Evolutionary conservation across 2,888 invertebrate species (phyloP).

Genomic region (Atherix ibis): DNA sequence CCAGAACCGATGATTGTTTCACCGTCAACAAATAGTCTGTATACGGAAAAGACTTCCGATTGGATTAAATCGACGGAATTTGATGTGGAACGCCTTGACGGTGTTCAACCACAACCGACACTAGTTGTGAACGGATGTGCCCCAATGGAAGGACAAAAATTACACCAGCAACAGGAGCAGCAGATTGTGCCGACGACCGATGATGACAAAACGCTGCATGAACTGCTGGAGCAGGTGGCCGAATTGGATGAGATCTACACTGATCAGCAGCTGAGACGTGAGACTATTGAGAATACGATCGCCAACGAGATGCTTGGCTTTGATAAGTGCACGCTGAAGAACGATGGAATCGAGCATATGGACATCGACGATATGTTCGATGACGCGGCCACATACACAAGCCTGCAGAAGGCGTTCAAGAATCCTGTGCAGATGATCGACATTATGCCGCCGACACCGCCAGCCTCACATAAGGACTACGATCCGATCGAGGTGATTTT

Average conservation of each 20-base stretch:
- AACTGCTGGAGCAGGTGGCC: conserved; percentile 59
- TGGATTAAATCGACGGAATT: conserved; percentile 31
- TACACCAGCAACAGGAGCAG: too few relatives aligned
- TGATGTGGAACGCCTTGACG: conserved; percentile 26
- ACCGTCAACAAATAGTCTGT: conserved; percentile 2
- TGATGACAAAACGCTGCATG: conserved; percentile 49
- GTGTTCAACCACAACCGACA: conserved; percentile 11
- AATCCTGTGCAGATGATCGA: conserved; percentile 57
- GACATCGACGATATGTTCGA: conserved; percentile 51
- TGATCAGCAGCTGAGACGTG: conserved; percentile 48
- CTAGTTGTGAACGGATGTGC: too few relatives aligned
- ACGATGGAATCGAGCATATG: conserved; percentile 22
- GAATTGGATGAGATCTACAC: conserved; percentile 69
- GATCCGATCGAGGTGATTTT: conserved; percentile 31
- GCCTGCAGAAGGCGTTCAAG: conserved; percentile 70
- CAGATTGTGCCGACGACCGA: conserved; percentile 23
- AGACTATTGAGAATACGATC: conserved; percentile 28
- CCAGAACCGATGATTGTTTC: neutral
- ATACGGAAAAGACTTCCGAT: conserved; percentile 28
- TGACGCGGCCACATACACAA: conserved; percentile 68
- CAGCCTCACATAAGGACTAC: conserved; percentile 26
- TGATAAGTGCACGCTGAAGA: conserved; percentile 17
- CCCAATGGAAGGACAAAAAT: conserved; percentile 6
- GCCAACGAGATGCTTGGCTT: conserved; percentile 23
- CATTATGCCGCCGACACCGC: conserved; percentile 33